Percentiles rank a stretch among this genome's conserved stretches.
Conservation (phyloP, 2,113 vertebrate genomes). For the Oryzias melastigma region DNA sequence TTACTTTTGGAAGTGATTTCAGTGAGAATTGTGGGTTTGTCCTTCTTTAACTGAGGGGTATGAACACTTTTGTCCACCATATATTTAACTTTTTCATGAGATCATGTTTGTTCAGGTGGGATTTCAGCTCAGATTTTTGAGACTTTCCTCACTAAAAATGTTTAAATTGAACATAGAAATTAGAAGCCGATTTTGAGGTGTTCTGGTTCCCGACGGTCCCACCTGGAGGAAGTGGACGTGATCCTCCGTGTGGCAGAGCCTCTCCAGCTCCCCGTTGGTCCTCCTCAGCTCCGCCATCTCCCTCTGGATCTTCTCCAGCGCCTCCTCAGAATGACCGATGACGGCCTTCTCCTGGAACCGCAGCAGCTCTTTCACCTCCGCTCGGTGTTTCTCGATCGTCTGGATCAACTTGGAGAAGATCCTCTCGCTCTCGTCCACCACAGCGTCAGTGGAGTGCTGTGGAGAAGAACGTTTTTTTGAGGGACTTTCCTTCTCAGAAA, state of each 20-base stretch:
- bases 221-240: slow-evolving; percentile 77
- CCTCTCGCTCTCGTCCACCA: slow-evolving; percentile 74
- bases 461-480: not conserved
- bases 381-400: slow-evolving; percentile 69
- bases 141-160: too few species aligned
- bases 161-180: too few species aligned
- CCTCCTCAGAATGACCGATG: slow-evolving; percentile 63
- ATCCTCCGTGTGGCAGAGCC: slow-evolving; percentile 66
- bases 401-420: slow-evolving; percentile 73
- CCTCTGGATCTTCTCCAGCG: slow-evolving; percentile 68
- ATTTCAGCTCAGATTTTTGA: too few species aligned
- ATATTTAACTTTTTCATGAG: not conserved
- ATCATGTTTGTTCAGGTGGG: not conserved
- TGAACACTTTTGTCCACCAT: too few species aligned
- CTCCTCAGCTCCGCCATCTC: slow-evolving; percentile 58
- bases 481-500: not conserved
- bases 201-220: too few species aligned
- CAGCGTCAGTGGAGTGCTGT: slow-evolving; percentile 72
- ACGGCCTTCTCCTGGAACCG: slow-evolving; percentile 62
- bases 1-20: too few species aligned
- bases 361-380: slow-evolving; percentile 70
- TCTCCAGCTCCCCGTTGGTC: slow-evolving; percentile 51
- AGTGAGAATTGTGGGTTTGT: too few species aligned
- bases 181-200: too few species aligned
- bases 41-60: too few species aligned